Evolutionary conservation across 2,888 invertebrate species (phyloP), one percentile per base, ranked within the genome.

Genomic region (Poecilobothrus nobilitatus): DNA sequence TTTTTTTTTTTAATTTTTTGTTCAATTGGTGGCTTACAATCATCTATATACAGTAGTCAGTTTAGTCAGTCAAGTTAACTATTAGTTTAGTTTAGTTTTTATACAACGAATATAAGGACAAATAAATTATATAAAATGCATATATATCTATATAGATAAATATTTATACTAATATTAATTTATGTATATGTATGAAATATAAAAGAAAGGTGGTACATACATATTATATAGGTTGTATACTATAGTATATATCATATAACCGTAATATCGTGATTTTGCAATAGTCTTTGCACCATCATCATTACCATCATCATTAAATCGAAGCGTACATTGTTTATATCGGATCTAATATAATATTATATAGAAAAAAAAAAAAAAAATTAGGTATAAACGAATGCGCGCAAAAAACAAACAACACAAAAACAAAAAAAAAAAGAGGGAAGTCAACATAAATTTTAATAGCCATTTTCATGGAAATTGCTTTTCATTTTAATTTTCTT

Each of bases 231-330:
- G 27, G 27, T 27, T 4, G 27, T 27, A 27, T n/a, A n/a, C n/a
- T n/a, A n/a, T n/a, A n/a, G n/a, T n/a, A n/a, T n/a, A 18, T 53
- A 53, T 53, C 53, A 53, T 53, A 53, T 53, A 53, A 53, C 53
- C 53, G 53, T 53, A 53, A 53, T 53, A 53, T 53, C 18, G 53
- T 53, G 53, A 53, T 53, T 53, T 53, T 53, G 53, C 53, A 53
- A 53, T 53, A 53, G 18, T 53, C 53, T 53, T 53, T 53, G 53
- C 53, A 53, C 53, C 15, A 53, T 53, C 53, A 53, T 53, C 53
- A 53, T 53, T 53, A 53, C 53, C 53, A 53, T 53, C 53, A 53
- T 53, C 18, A 53, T 53, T 15, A n/a, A 41, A 41, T 41, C 15
- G 41, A 41, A 41, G 41, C 41, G 41, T 41, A 41, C 41, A 9